Evolutionary conservation across 2,888 invertebrate species (phyloP), one percentile per base, ranked within the genome.

Genomic region (Diachrysia chrysitis): DNA sequence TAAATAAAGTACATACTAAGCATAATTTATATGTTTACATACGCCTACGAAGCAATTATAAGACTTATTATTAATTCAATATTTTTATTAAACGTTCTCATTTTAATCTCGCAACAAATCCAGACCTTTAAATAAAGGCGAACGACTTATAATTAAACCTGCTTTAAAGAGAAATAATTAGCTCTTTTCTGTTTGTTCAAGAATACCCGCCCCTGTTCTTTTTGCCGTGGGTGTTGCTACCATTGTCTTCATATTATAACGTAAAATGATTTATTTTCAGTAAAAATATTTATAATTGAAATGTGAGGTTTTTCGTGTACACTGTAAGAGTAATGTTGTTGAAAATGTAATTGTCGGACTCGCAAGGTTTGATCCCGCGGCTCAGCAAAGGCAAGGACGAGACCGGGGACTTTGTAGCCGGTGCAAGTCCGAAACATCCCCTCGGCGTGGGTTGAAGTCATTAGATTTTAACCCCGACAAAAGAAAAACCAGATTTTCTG

Each of bases 111-210:
- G 42, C 42, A n/a, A 42, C n/a, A 42, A 42, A n/a, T 42, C n/a
- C n/a, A n/a, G 16, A 14, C 42, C n/a, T n/a, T n/a, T n/a, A n/a
- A 42, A 42, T 42, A 53, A 63, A 58, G 53, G 59, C 58, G 46
- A 66, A 63, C 21, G 59, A 48, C n/a, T 14, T 25, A 29, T 57
- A 55, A 70, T 66, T 58, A 42, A 70, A n/a, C 16, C 14, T 60
- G 37, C n/a, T 10, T 51, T 21, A 42, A 48, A 4, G 17, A 54
- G 12, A 60, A 54, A 58, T 61, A 58, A 71, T 71, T 66, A 54
- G 10, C 55, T 57, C 14, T 16, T 61, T 23, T 63, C 29, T 37
- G 63, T 62, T 66, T 25, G 54, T 46, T 55, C 23, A 3, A 25
- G 21, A 54, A 25, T 25, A 54, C 29, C 19, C 48, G 29, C 16